Conservation (phyloP, 2,797 vertebrate species). For the Hyperoplus lanceolatus region DNA sequence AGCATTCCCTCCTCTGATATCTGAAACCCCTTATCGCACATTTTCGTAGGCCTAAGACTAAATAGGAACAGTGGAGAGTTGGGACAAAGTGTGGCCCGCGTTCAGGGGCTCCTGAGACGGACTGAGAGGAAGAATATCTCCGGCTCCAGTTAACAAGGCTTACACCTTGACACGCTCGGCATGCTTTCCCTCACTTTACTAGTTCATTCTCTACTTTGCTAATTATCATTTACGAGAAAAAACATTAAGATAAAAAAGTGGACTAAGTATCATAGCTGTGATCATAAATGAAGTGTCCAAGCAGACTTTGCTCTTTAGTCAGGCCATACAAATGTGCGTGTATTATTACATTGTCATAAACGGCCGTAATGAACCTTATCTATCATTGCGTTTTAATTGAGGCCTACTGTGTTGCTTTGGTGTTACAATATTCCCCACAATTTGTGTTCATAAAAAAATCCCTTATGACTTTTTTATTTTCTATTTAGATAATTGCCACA, state of each 20-base stretch:
- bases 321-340: conserved; percentile 34
- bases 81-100: conserved; percentile 36
- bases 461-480: conserved; percentile 29
- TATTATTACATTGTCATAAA: conserved; percentile 42
- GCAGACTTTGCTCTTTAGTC: conserved; percentile 30
- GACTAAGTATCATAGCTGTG: conserved; percentile 25
- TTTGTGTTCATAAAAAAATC: conserved; percentile 26
- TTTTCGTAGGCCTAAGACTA: not conserved
- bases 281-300: not conserved
- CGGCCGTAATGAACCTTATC: conserved; percentile 50
- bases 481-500: conserved; percentile 48
- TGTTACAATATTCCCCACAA: conserved; percentile 62
- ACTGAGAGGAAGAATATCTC: conserved; percentile 8
- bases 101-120: conserved; percentile 2
- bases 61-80: conserved; percentile 21
- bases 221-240: conserved; percentile 45
- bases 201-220: conserved; percentile 19
- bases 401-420: conserved; percentile 47
- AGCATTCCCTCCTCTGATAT: conserved; percentile 50
- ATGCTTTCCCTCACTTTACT: conserved; percentile 33
- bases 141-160: conserved; percentile 18
- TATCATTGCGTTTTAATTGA: conserved; percentile 53
- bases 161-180: conserved; percentile 64
- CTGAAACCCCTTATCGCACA: conserved; percentile 36
- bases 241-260: conserved; percentile 1